Evolutionary conservation across 2,797 vertebrate genomes (phyloP).

Genomic region (Aeoliscus strigatus): DNA sequence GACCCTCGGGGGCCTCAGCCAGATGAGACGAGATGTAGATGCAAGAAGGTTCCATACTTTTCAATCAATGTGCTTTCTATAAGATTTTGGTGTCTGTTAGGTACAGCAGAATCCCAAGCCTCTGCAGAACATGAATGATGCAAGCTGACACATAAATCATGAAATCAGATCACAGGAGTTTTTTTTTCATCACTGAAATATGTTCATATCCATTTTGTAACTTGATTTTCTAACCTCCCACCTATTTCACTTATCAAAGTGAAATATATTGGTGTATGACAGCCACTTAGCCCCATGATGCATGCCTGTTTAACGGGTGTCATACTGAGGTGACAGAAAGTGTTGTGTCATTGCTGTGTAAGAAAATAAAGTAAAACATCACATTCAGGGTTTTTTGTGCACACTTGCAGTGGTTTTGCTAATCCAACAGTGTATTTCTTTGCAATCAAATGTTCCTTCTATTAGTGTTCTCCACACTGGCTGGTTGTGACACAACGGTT

Average conservation of each 20-base stretch:
- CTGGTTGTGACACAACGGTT: too few species aligned
- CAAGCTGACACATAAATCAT: slow-evolving; percentile 24
- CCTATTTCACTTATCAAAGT: slow-evolving; percentile 34
- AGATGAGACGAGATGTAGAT: slow-evolving; percentile 74
- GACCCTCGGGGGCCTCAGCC: slow-evolving; percentile 64
- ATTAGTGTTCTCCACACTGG: background rate
- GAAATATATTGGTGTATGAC: slow-evolving; percentile 39
- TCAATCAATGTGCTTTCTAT: slow-evolving; percentile 70
- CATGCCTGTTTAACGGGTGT: slow-evolving; percentile 55
- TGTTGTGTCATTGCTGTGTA: too few species aligned
- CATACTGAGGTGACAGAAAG: too few species aligned
- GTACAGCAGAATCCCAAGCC: slow-evolving; percentile 35
- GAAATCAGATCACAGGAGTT: slow-evolving; percentile 24
- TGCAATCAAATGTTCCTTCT: too few species aligned
- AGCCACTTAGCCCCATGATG: slow-evolving; percentile 41
- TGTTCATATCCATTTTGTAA: slow-evolving; percentile 28
- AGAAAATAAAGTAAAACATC: too few species aligned
- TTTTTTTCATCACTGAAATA: slow-evolving; percentile 20
- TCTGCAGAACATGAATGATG: slow-evolving; percentile 41
- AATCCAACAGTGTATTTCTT: too few species aligned
- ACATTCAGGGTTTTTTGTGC: too few species aligned
- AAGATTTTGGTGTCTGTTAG: slow-evolving; percentile 36
- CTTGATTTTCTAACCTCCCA: slow-evolving; percentile 33
- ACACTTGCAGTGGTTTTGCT: too few species aligned
- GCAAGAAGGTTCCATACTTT: slow-evolving; percentile 51